Evolutionary conservation across 2,888 invertebrate genomes (phyloP), one percentile per base, ranked within the genome.

Genomic region (Linnaemya tessellans): DNA sequence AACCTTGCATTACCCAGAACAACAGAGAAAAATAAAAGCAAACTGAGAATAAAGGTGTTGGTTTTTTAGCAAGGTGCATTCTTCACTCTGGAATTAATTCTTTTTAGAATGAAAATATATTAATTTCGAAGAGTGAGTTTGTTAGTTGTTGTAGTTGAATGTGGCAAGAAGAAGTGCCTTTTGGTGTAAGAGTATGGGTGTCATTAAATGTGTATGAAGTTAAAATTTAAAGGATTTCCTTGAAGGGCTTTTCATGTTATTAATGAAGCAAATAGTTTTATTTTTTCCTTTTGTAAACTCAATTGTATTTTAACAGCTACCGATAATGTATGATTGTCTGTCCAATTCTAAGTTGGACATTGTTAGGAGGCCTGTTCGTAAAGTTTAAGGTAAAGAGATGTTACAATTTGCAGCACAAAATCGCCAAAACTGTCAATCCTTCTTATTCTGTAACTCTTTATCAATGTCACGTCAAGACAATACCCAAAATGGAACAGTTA

Each of bases 201-300:
- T 56, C 30, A 46, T 71, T 56, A 51, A 35, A 22, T 62, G 64
- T 65, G 56, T 56, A 64, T 70, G 75, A 64, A 64, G 71, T 70
- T 64, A 71, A 80, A 64, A 80, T 68, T 84, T 71, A 62, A 73
- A 80, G 80, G 84, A 84, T 80, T 77, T 84, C 71, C 84, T 84
- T 56, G 60, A 54, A 46, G 5, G n/a, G 68, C 46, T 51, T 75
- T 62, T 46, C 46, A 3, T 22, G 22, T 67, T 64, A 22, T 56
- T 35, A 35, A 64, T 73, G 22, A 43, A 56, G 11, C 41, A 15
- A 56, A 41, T 60, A 46, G 25, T 77, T 71, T 71, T 49, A 46
- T 41, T 77, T 71, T 71, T 49, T n/a, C 38, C 46, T 56, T 49
- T 49, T 62, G n/a, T 62, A 71, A 77, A 82, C 20, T 64, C 77